Evolutionary conservation across 2,888 invertebrate species (phyloP), one percentile per base, ranked within the genome.

Genomic region (Heliconius charithonia): DNA sequence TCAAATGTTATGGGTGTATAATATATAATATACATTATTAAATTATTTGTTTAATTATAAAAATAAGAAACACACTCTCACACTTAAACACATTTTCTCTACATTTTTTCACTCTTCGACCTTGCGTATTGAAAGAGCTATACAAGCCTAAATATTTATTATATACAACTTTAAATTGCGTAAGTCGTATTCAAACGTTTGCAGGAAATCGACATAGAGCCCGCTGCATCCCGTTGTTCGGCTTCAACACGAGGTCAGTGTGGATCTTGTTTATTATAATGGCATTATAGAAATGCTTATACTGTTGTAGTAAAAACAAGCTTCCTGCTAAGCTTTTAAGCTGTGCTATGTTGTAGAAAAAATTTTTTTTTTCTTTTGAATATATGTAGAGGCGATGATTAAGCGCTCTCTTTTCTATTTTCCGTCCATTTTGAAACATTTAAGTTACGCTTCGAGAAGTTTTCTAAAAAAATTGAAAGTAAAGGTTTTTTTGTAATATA

Each of bases 181-280:
- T 22, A 45, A 59, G 59, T 25, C 7, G 69, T n/a, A 56, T 32
- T 72, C 71, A 72, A 59, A 72, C 71, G 71, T 72, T 59, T 59
- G 59, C 72, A 72, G 72, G 32, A 59, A 72, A 72, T 72, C 32
- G 59, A 32, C 59, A n/a, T 59, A 72, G 59, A 72, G 59, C 59
- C 37, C 51, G 27, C n/a, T 59, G 72, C 59, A 72, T 72, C 72
- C 72, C 72, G 72, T 72, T 72, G 72, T 72, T 72, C 59, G 32
- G n/a, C 29, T 56, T 32, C 32, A 37, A 72, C 71, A 13, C 6
- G 59, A 37, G 72, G 72, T 72, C 72, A 72, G 72, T 72, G 59
- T 72, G 72, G 59, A 59, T 72, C 72, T 72, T 72, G 72, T 72
- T 72, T 59, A 37, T 72, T 37, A 59, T 72, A 59, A 72, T 72